Evolutionary conservation across 2,888 invertebrate species (phyloP), one percentile per base, ranked within the genome.

Genomic region (Oasisia sp.): DNA sequence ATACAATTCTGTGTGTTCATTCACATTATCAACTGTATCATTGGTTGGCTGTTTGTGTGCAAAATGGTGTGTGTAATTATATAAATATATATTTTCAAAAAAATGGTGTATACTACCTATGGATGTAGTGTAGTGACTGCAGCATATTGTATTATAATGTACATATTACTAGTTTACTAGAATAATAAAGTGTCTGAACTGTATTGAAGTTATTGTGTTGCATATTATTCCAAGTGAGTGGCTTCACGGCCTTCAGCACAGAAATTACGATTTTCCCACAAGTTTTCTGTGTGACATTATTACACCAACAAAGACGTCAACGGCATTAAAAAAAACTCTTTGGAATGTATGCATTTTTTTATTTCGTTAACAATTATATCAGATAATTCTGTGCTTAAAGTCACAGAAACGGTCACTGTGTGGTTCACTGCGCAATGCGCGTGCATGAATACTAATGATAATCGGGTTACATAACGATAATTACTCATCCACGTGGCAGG

Each of bases 91-190:
- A 7, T 74, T 74, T 74, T 19, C 11, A 58, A 58, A 5, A 58
- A 7, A 14, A 27, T 74, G 5, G 14, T 74, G 74, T 74, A 19
- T 27, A 27, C 74, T 74, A 74, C 74, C 74, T 19, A 74, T 74
- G 74, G 74, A 74, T 74, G 74, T 74, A 74, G 74, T 74, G 74
- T 74, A 74, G 74, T 74, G 74, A 74, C 74, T 74, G 74, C 74
- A 74, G 27, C n/a, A n/a, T 74, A 27, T 74, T 74, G 74, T 74
- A 74, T 74, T 74, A 74, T 74, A 74, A 74, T 74, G 74, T 74
- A 74, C 74, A 74, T 74, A 74, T 74, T 74, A 27, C 27, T 74
- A 74, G 74, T 74, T 19, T 74, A 7, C 74, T 74, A 27, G 74
- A 74, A 27, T 74, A 74, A 74, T 74, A 74, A 74, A 74, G 4